Conservation (phyloP, 2,113 vertebrate species). For the Chauna torquata region DNA sequence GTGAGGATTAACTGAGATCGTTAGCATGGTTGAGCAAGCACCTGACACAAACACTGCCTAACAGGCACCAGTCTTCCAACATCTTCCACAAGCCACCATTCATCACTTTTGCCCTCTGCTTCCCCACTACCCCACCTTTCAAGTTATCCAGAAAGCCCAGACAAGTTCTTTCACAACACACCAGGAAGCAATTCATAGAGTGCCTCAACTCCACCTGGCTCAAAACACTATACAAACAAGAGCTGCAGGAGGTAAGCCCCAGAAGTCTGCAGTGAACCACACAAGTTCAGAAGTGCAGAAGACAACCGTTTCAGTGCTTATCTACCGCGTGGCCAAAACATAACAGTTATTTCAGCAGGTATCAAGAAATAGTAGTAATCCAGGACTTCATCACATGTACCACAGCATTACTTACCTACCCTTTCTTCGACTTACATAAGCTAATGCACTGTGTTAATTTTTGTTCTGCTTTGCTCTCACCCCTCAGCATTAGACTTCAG, state of each 20-base stretch:
- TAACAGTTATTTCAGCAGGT: neutral
- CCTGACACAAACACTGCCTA: neutral
- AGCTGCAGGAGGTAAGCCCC: neutral
- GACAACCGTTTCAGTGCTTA: neutral
- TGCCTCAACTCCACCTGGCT: neutral
- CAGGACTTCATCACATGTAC: neutral
- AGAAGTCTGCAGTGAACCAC: neutral
- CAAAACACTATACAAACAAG: neutral
- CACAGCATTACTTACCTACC: neutral
- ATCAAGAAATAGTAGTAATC: neutral
- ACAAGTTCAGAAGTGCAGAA: neutral
- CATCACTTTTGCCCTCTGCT: neutral
- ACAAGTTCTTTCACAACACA: neutral
- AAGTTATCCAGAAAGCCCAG: neutral
- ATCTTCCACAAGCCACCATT: neutral
- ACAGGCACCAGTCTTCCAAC: neutral
- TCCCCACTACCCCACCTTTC: neutral
- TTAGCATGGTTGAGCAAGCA: neutral
- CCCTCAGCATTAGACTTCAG: neutral
- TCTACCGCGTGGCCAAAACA: fast-evolving
- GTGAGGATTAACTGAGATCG: neutral
- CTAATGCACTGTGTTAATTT: neutral
- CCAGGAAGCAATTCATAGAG: neutral
- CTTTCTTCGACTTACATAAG: neutral
- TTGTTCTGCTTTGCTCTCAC: neutral